These are phyloP conservation scores for Lamellibrachia luymesi DNA, from an alignment of 1,140 invertebrate species.

Conservation along the genomic window DNA sequence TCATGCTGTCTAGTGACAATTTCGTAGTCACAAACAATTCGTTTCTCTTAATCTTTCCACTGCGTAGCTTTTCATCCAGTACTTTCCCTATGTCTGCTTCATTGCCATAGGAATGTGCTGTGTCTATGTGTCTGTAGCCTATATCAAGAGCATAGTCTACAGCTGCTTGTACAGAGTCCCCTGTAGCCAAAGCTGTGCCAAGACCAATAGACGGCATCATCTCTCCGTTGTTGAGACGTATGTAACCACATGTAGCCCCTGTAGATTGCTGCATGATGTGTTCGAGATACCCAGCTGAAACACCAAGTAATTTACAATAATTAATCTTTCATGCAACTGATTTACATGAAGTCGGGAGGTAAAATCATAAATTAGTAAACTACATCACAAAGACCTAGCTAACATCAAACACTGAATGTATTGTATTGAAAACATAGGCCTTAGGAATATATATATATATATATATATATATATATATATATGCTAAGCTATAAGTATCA, in stretches of 20 bases:
- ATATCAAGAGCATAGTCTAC: conserved; percentile 33
- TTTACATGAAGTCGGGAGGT: too few relatives aligned
- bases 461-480: too few relatives aligned
- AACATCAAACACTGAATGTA: too few relatives aligned
- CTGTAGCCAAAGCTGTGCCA: neutral
- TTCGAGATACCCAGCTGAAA: neutral
- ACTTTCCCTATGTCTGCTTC: conserved; percentile 44
- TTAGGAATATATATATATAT: too few relatives aligned
- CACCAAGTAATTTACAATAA: neutral
- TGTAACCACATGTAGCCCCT: neutral
- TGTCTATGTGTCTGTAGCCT: conserved; percentile 48
- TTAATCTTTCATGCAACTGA: too few relatives aligned
- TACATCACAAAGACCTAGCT: too few relatives aligned
- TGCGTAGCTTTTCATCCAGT: conserved; percentile 32
- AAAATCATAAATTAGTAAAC: too few relatives aligned
- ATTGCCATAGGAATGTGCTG: conserved; percentile 43
- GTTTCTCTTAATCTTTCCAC: conserved; percentile 36
- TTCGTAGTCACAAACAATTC: conserved; percentile 50
- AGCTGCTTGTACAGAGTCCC: neutral
- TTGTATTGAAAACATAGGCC: too few relatives aligned
- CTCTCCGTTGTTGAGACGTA: neutral
- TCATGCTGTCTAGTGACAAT: conserved; percentile 33
- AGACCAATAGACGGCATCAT: neutral
- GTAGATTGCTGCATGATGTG: neutral
- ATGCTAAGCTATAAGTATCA: too few relatives aligned